Evolutionary conservation across 1,140 invertebrate genomes (phyloP), one percentile per base, ranked within the genome.

Genomic region (Cylas formicarius): DNA sequence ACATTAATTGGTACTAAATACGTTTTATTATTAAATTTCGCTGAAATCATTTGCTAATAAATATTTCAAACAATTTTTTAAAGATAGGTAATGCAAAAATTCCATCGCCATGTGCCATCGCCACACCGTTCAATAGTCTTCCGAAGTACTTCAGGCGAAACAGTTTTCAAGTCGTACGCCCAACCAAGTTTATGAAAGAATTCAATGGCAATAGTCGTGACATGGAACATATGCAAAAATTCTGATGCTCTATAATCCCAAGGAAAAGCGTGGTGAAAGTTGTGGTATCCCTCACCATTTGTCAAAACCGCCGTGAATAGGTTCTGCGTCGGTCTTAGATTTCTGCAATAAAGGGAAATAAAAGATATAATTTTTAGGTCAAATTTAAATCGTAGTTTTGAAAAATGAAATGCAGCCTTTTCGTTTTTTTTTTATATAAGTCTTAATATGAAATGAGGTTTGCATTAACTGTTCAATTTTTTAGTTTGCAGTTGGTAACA

Each of bases 251-350:
- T 70, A 59, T 84, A 84, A 63, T 88, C 85, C 61, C 75, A 78
- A 0, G 82, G 82, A 62, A 86, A 85, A 0, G 74, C 73, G 60
- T 85, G 82, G 60, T 86, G 84, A 64, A 82, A 86, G 63, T 84
- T 85, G n/a, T n/a, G n/a, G n/a, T n/a, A 82, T n/a, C 80, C 80
- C 69, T 67, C 83, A 53, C 67, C 79, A 52, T 67, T 75, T 61
- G 60, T 69, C 26, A 71, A 65, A 0, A 63, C 63, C 0, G 73
- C 65, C 44, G 82, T 79, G 0, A 69, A 68, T 20, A 71, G 60
- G 53, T 77, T 79, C 53, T 81, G 76, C 1, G 72, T 69, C 9
- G 78, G 72, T 36, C 69, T 69, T 51, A 80, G 78, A 31, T 63
- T 61, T 57, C 75, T 77, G 62, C 14, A 67, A 70, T n/a, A n/a